phyloP scores from a whole-genome alignment of 2,113 vertebrate genomes.

The Pterophyllum scalare region DNA sequence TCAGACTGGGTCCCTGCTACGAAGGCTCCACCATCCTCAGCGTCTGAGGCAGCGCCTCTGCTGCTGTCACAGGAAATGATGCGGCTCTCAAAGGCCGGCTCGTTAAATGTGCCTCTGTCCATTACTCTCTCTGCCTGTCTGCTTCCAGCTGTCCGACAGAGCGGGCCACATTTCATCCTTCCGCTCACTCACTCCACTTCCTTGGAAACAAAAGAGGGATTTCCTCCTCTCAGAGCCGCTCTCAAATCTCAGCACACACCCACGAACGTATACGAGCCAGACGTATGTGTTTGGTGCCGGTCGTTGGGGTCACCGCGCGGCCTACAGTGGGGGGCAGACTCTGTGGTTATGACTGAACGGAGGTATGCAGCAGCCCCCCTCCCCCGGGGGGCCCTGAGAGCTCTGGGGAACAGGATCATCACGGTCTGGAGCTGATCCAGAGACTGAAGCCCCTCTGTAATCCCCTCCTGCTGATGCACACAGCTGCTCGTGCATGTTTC shows the following conservation, averaged over 20 bases:
- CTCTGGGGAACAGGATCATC: not conserved
- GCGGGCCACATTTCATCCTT: not conserved
- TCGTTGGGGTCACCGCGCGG: not conserved
- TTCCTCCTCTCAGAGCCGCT: slow-evolving; percentile 42
- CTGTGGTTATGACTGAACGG: slow-evolving; percentile 13
- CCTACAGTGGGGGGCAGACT: not conserved
- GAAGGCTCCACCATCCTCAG: not conserved
- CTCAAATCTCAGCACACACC: not conserved
- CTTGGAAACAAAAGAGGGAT: slow-evolving; percentile 76
- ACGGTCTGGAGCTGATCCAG: not conserved
- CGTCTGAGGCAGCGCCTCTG: not conserved
- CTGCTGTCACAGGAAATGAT: too few species aligned
- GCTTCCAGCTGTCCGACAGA: not conserved
- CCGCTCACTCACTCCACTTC: slow-evolving; percentile 35
- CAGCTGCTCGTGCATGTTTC: slow-evolving; percentile 49
- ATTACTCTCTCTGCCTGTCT: not conserved
- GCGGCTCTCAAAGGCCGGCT: not conserved
- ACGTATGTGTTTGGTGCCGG: not conserved
- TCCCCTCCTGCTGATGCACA: slow-evolving; percentile 45
- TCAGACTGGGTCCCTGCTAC: too few species aligned
- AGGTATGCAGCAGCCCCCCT: not conserved
- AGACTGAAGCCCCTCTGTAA: slow-evolving; percentile 24
- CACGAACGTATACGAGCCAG: not conserved
- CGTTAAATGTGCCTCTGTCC: not conserved
- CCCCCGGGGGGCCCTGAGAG: not conserved